Evolutionary conservation across 2,797 vertebrate genomes (phyloP), one percentile per base, ranked within the genome.

Genomic region (Catostomus latipinnis): DNA sequence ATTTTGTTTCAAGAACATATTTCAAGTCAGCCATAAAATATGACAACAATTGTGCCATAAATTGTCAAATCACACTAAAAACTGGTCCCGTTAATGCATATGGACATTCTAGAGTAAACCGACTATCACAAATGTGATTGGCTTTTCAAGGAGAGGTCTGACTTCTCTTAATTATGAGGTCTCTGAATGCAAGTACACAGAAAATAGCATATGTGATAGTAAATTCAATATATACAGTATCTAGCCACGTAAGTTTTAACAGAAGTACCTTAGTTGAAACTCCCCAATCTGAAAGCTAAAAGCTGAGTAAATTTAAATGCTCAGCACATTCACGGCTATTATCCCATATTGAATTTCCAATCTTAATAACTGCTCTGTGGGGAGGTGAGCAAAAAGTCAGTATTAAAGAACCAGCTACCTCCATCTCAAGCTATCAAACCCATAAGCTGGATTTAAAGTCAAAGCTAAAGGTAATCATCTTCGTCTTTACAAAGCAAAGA

Each of bases 301-400:
- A 61, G 58, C 8, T 34, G 45, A 11, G 45, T 8, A 50, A 18
- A 14, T 74, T 85, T 63, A 74, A 86, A 84, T 60, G 66, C 83
- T 87, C 75, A 88, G 80, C 61, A 81, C 83, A 88, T 86, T 86
- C 70, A 45, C 76, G 78, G 73, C 86, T 74, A 84, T 90, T 89
- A 90, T 83, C 75, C 1, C 12, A 80, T 85, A 91, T 90, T 71
- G 2, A 82, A 72, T 79, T 82, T 80, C 81, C 86, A 86, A 86
- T 90, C 86, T 85, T 87, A 89, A 90, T 87, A 84, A 76, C 77
- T 86, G 78, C 83, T 74, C 83, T 75, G 77, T 66, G 72, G 70
- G 79, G 86, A 86, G 75, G 53, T 53, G 56, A 45, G 61, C 16
- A 16, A 52, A 62, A 49, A 12, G 6, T 57, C 18, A 11, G n/a